These are phyloP conservation scores for Latrodectus elegans DNA, from an alignment of 2,888 invertebrate genomes.

Conservation along the genomic window DNA sequence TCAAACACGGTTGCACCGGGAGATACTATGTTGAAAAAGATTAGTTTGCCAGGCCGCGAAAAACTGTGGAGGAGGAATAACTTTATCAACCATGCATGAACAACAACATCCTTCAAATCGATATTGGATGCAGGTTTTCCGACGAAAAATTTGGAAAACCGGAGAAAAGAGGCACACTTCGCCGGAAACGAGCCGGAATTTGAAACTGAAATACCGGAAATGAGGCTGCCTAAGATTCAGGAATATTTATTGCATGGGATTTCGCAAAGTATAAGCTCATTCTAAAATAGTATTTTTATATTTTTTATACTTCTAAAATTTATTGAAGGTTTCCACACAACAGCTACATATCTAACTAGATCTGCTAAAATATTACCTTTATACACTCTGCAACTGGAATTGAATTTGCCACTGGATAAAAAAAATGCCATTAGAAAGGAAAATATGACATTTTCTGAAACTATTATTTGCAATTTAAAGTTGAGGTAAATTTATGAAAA, in stretches of 20 bases:
- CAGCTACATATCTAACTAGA: too few relatives aligned
- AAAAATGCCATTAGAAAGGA: too few relatives aligned
- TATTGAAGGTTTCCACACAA: background rate
- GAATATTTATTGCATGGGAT: slow-evolving; percentile 42
- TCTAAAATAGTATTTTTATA: background rate
- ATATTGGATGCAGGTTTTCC: slow-evolving; percentile 38
- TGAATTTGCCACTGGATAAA: too few relatives aligned
- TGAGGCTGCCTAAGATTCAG: slow-evolving; percentile 6
- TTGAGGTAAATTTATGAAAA: too few relatives aligned
- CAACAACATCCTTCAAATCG: slow-evolving; percentile 28
- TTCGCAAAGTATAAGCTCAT: background rate
- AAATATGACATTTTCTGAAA: too few relatives aligned
- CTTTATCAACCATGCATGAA: background rate
- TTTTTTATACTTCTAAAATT: background rate
- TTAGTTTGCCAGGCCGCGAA: background rate
- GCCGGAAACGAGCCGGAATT: slow-evolving; percentile 34
- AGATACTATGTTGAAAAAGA: background rate
- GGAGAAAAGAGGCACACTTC: slow-evolving; percentile 13
- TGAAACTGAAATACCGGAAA: slow-evolving; percentile 40
- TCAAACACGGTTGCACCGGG: background rate
- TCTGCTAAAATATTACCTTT: too few relatives aligned
- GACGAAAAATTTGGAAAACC: slow-evolving; percentile 9
- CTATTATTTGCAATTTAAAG: too few relatives aligned
- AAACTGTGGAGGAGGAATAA: background rate
- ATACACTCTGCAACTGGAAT: too few relatives aligned